A percentile compares a stretch with the other conserved stretches of the same genome.
phyloP scores from a whole-genome alignment of 1,140 invertebrate species.

The Trachelipus rathkii region DNA sequence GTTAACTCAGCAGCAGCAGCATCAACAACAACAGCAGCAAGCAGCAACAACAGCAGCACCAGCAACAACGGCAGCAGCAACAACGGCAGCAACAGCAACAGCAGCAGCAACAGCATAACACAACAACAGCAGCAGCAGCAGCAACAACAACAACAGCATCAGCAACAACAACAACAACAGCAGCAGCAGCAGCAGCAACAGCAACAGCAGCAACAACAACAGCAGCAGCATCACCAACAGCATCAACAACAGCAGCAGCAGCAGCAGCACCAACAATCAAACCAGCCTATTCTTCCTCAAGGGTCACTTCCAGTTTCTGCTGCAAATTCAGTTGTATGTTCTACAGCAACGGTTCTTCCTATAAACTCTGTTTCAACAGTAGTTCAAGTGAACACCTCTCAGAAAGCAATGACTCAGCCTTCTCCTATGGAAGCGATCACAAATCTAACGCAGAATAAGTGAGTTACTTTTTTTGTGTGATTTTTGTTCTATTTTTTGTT shows the following conservation, averaged over 20 bases:
- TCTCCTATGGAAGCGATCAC: background rate
- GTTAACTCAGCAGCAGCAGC: conserved; percentile 51
- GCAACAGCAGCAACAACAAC: conserved; percentile 23
- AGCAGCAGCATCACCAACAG: conserved; percentile 20
- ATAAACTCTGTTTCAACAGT: background rate
- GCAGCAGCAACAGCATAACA: conserved; percentile 23
- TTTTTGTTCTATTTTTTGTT: too few relatives aligned
- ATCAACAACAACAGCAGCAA: conserved; percentile 29
- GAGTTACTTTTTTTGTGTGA: background rate
- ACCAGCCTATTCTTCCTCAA: conserved; percentile 35
- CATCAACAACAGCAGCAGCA: conserved; percentile 46
- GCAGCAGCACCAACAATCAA: conserved; percentile 39
- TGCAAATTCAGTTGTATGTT: conserved; percentile 27
- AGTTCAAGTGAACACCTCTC: background rate
- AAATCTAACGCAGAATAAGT: background rate
- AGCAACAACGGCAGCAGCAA: conserved; percentile 47
- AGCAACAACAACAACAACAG: conserved; percentile 48
- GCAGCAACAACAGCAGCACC: conserved; percentile 14
- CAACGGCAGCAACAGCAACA: conserved; percentile 39
- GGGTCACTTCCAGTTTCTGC: conserved; percentile 47
- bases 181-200: conserved; percentile 47
- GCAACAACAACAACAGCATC: background rate
- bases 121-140: conserved; percentile 16
- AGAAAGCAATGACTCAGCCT: background rate
- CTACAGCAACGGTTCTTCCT: conserved; percentile 35